Conservation (phyloP, 2,797 vertebrate genomes). For the Falco columbarius region DNA sequence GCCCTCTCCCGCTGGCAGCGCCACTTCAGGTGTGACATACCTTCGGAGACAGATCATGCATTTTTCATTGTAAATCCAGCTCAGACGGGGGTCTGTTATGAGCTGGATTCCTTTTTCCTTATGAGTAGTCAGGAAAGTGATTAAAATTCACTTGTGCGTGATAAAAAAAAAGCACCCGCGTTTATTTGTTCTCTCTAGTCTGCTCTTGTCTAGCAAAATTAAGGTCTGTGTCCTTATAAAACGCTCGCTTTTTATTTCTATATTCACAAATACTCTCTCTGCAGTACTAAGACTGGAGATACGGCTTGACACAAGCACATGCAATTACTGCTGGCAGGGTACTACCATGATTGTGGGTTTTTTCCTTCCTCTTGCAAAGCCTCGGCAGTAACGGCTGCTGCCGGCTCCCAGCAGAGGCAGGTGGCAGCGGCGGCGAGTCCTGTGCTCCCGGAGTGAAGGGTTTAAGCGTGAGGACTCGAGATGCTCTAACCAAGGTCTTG, state of each 20-base stretch:
- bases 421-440: background rate
- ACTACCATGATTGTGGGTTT: background rate
- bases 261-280: background rate
- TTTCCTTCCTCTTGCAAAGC: background rate
- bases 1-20: background rate
- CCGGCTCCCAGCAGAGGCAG: no score
- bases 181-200: background rate
- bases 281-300: background rate
- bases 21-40: background rate
- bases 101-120: background rate
- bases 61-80: background rate
- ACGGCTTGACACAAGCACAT: background rate
- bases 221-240: background rate
- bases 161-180: background rate
- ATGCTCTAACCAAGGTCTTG: background rate
- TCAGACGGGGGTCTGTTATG: background rate
- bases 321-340: background rate
- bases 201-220: background rate
- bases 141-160: background rate
- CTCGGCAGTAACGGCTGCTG: background rate
- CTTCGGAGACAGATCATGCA: background rate
- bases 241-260: background rate
- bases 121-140: background rate
- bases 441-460: background rate
- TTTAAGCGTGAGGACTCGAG: background rate